Percentiles rank a stretch among this genome's conserved stretches.
These are phyloP conservation scores for Bombyx mori DNA, from an alignment of 1,140 invertebrate species.

Conservation along the genomic window ASM3026992v2 NC_085117.1:10956501-10957000, in stretches of 20 bases:
- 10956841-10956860: conserved; percentile 17
- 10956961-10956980: too few species aligned
- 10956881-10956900: too few species aligned
- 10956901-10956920: too few species aligned
- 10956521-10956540: not conserved
- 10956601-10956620: too few species aligned
- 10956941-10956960: too few species aligned
- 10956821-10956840: conserved; percentile 62
- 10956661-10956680: conserved; percentile 30
- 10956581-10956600: not conserved
- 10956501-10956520: too few species aligned
- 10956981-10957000: too few species aligned
- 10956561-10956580: not conserved
- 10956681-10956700: conserved; percentile 54
- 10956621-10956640: too few species aligned
- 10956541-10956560: not conserved
- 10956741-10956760: conserved; percentile 47
- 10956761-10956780: conserved; percentile 48
- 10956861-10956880: too few species aligned
- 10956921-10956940: too few species aligned
- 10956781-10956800: conserved; percentile 54
- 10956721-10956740: conserved; percentile 43
- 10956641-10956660: not conserved
- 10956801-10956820: conserved; percentile 44
- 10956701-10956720: conserved; percentile 58